Conservation (phyloP, 2,113 vertebrate genomes). For the Solea senegalensis region DNA sequence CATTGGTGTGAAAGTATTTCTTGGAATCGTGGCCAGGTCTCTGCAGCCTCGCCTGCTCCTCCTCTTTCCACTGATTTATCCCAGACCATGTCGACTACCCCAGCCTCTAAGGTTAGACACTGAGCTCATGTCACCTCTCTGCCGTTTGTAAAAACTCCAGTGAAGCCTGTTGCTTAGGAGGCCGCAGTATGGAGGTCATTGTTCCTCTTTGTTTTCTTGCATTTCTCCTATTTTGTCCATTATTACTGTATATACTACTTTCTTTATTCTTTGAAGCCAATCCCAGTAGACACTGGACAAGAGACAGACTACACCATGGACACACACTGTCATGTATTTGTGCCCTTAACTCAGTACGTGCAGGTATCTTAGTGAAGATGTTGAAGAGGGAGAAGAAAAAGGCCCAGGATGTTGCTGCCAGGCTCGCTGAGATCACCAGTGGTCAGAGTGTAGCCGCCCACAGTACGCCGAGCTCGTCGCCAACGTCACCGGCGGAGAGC, state of each 20-base stretch:
- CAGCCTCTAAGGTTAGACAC: conserved; percentile 37
- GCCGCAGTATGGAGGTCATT: not conserved
- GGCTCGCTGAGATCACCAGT: conserved; percentile 46
- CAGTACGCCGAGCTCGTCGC: conserved; percentile 16
- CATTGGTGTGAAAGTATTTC: conserved; percentile 42
- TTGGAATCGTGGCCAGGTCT: conserved; percentile 50
- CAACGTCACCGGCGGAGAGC: conserved; percentile 9
- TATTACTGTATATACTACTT: no score
- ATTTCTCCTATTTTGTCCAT: not conserved
- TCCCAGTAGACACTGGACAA: no score
- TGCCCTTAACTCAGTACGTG: conserved; percentile 60
- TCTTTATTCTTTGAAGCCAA: no score
- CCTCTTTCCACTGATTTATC: conserved; percentile 45
- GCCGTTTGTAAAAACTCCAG: conserved; percentile 26
- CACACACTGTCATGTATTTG: no score
- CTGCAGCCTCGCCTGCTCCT: conserved; percentile 40
- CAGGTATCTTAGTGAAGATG: conserved; percentile 91
- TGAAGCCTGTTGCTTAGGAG: conserved; percentile 20
- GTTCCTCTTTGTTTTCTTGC: not conserved
- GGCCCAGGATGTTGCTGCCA: conserved; percentile 74
- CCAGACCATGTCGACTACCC: conserved; percentile 52
- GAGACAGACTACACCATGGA: no score
- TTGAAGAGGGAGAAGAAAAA: conserved; percentile 91
- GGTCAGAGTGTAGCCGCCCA: conserved; percentile 27
- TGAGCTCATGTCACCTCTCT: conserved; percentile 35